Base-by-base conservation (phyloP, 2,888 invertebrate genomes). In the Hemithea aestivaria region DNA sequence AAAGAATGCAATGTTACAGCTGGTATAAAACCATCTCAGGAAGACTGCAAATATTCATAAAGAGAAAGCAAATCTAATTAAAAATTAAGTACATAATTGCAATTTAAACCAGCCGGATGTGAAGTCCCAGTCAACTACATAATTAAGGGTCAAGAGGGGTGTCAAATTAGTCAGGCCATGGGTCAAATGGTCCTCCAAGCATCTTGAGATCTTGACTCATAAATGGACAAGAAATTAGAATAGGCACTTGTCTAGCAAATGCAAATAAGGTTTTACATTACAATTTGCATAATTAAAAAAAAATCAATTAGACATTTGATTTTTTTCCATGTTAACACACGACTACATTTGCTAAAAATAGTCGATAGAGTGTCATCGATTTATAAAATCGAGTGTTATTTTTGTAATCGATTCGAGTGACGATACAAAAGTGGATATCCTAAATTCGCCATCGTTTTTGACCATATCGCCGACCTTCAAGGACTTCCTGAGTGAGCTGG, bases 401-500 rank as follows among this genome's bases (percentile, higher is more conserved):
- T 16, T 16, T 16, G 3, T 16, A 16, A 16, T 5, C 16, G 16
- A 16, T 4, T 5, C 5, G 5, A 16, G 16, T 16, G 16, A 16
- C 16, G 42, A 23, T 2, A 24, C 27, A 53, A 76, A 78, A 66
- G 79, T 81, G 78, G 79, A 77, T 66, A 69, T 61, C 56, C 37
- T 69, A 38, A 66, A 65, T 41, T 70, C 58, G 6, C 37, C 53
- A 11, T 67, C 66, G 47, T 62, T 76, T 48, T 61, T 77, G 51
- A 73, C 72, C 24, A 70, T 77, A 57, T 64, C 73, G 48, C 73
- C 75, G 20, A 59, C 59, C 48, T 62, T 62, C 7, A 63, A 60
- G 48, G 73, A 81, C 42, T 80, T 76, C 51, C 56, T 79, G 48
- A 62, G 72, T 53, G 76, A 80, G 43, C 61, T 70, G 53, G 81